Percentiles rank a stretch among this genome's conserved stretches.
Evolutionary conservation across 2,797 vertebrate species (phyloP).

Genomic region (Sus cebifrons): DNA sequence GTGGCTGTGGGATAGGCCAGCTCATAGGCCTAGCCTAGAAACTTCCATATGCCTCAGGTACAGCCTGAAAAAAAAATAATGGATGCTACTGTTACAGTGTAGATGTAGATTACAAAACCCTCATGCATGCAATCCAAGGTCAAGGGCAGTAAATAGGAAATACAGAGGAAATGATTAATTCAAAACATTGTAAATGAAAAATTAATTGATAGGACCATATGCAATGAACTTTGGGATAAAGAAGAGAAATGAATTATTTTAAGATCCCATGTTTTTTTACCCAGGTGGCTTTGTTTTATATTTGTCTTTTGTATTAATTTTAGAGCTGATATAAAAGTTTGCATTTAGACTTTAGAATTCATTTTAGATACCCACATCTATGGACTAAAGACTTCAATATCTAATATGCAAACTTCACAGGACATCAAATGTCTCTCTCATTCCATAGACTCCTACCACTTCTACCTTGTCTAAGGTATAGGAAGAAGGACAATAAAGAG

Average conservation of each 20-base stretch:
- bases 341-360: neutral
- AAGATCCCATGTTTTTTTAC: neutral
- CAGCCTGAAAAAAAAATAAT: no score
- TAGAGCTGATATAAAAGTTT: neutral
- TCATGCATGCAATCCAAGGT: neutral
- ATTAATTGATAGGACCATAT: neutral
- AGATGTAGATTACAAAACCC: neutral
- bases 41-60: no score
- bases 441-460: neutral
- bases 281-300: neutral
- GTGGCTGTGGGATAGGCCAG: no score
- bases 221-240: neutral
- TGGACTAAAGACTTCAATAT: neutral
- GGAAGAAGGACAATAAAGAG: neutral
- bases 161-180: neutral
- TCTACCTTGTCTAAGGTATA: neutral
- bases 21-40: no score
- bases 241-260: neutral
- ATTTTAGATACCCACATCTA: neutral
- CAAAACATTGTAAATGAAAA: conserved; percentile 12
- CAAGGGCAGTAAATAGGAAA: neutral
- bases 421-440: neutral
- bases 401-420: neutral
- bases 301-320: neutral
- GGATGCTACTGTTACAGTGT: neutral